These are phyloP conservation scores for Synergus umbraculus DNA, from an alignment of 2,888 invertebrate species.

Conservation along the genomic window DNA sequence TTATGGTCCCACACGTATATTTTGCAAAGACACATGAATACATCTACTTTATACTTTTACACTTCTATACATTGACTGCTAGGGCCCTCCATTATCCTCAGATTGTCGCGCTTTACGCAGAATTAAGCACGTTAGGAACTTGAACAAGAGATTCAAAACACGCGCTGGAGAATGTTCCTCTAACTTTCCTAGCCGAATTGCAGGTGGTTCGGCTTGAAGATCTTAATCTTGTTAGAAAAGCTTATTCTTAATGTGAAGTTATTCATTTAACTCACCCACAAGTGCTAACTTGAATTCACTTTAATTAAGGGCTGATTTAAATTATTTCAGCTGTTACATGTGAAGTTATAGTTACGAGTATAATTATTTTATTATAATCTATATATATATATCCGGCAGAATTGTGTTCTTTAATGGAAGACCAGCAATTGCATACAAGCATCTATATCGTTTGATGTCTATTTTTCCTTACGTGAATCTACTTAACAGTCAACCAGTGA, in stretches of 20 bases:
- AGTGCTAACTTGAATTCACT: neutral
- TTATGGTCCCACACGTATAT: neutral
- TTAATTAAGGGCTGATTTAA: neutral
- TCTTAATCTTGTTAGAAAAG: neutral
- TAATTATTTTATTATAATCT: too few species aligned
- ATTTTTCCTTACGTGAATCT: neutral
- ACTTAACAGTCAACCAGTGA: neutral
- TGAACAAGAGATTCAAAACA: neutral
- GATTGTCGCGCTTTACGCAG: constrained; percentile 27
- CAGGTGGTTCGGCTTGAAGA: neutral
- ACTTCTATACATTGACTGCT: neutral
- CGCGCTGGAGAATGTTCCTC: neutral
- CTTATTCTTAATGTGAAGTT: neutral
- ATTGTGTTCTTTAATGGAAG: too few species aligned
- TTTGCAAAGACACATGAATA: neutral
- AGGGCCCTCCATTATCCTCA: neutral
- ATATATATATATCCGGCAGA: too few species aligned
- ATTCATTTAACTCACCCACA: neutral
- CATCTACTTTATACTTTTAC: constrained; percentile 1
- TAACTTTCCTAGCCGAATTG: neutral
- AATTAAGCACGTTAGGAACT: constrained; percentile 6
- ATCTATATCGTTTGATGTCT: neutral
- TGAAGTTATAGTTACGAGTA: too few species aligned
- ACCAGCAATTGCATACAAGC: neutral
- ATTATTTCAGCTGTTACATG: too few species aligned